Percentiles rank a stretch among this genome's conserved stretches.
Conservation (phyloP, 2,113 vertebrate species). For the Corythoichthys intestinalis region DNA sequence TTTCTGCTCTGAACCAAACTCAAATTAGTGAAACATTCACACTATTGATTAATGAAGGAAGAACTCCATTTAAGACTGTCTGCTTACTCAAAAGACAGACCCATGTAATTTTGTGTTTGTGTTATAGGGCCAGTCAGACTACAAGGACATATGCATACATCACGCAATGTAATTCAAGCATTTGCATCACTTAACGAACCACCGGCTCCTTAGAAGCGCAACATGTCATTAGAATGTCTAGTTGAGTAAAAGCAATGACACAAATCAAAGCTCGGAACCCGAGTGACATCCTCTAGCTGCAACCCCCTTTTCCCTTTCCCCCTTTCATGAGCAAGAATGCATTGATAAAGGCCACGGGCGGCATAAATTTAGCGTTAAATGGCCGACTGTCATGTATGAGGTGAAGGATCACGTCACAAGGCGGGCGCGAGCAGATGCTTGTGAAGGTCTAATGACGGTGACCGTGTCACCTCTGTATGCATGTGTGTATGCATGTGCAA, state of each 20-base stretch:
- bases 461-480: constrained; percentile 54
- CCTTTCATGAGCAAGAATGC: constrained; percentile 50
- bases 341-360: constrained; percentile 71
- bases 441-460: constrained; percentile 71
- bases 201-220: constrained; percentile 44
- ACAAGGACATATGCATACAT: constrained; percentile 8
- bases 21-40: too few relatives aligned
- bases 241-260: constrained; percentile 59
- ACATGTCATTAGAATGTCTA: constrained; percentile 55
- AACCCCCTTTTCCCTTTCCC: constrained; percentile 33
- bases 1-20: too few relatives aligned
- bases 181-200: constrained; percentile 30
- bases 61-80: too few relatives aligned
- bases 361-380: constrained; percentile 71
- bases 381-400: constrained; percentile 65
- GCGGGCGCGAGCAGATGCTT: constrained; percentile 65
- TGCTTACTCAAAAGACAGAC: too few relatives aligned
- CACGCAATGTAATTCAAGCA: constrained; percentile 23
- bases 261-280: constrained; percentile 69
- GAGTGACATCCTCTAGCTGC: constrained; percentile 80
- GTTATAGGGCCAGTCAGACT: neutral
- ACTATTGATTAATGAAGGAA: too few relatives aligned
- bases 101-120: neutral
- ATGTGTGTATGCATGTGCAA: constrained; percentile 15
- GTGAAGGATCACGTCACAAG: constrained; percentile 67